A percentile compares a stretch with the other conserved stretches of the same genome.
Conservation (phyloP, 2,797 vertebrate genomes). For the Myioborus miniatus region DNA sequence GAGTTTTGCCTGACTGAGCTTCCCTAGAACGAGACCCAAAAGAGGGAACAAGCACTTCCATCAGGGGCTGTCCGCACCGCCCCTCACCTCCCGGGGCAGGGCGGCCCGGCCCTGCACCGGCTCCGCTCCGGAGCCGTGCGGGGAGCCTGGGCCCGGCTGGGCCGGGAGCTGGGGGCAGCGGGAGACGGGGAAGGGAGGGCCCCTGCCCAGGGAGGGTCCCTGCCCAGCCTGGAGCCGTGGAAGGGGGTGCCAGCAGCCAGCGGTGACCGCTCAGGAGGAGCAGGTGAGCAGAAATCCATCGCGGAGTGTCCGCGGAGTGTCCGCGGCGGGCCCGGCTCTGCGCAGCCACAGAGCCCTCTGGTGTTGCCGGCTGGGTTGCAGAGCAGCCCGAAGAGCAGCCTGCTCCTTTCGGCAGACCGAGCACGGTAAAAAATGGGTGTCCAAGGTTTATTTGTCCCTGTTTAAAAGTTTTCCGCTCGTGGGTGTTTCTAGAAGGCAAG, state of each 20-base stretch:
- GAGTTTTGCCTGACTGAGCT: not conserved
- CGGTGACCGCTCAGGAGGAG: not conserved
- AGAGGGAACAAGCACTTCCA: not conserved
- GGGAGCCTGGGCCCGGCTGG: not conserved
- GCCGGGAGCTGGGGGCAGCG: not conserved
- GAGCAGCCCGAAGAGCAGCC: not conserved
- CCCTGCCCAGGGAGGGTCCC: not conserved
- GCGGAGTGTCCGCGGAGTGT: not conserved
- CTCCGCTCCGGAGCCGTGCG: rapidly evolving
- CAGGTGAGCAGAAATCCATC: not conserved
- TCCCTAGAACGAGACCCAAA: too few species aligned
- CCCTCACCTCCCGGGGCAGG: not conserved
- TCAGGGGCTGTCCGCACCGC: rapidly evolving
- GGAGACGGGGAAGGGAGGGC: not conserved
- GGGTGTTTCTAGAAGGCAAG: not conserved
- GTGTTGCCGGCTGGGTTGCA: constrained; percentile 14
- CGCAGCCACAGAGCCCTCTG: constrained; percentile 68
- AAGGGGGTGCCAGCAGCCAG: not conserved
- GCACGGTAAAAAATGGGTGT: not conserved
- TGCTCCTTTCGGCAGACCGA: not conserved
- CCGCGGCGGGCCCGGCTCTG: not conserved
- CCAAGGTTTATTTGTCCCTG: rapidly evolving
- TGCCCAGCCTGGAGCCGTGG: not conserved
- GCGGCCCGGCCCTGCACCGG: not conserved
- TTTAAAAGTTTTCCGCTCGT: not conserved